phyloP scores from a whole-genome alignment of 2,113 vertebrate genomes.

The Gracilinanus agilis region DNA sequence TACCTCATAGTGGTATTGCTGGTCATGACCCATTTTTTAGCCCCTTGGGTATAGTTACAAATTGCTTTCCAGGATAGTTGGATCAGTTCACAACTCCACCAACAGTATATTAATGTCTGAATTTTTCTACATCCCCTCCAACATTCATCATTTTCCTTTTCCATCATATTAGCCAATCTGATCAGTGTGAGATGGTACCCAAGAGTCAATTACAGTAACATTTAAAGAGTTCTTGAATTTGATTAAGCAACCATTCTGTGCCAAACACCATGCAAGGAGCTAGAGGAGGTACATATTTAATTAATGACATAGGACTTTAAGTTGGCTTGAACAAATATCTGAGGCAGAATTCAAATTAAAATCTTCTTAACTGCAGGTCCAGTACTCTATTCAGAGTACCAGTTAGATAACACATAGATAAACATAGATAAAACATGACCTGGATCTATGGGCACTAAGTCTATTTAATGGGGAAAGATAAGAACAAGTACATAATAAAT shows the following conservation, averaged over 20 bases:
- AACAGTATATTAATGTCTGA: too few species aligned
- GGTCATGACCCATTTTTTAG: too few species aligned
- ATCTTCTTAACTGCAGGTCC: neutral
- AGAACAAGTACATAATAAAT: neutral
- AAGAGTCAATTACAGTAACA: neutral
- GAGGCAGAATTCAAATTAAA: neutral
- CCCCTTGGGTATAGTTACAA: too few species aligned
- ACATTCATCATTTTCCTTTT: too few species aligned
- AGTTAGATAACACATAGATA: neutral
- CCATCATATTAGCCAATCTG: too few species aligned
- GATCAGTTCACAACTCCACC: too few species aligned
- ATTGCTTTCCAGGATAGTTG: too few species aligned
- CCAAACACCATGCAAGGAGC: neutral
- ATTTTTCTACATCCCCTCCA: too few species aligned
- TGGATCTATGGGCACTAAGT: neutral
- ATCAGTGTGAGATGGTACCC: too few species aligned
- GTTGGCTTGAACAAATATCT: neutral
- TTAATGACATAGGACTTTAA: neutral
- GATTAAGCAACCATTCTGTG: neutral
- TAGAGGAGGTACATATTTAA: neutral
- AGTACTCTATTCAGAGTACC: neutral
- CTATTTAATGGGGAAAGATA: neutral
- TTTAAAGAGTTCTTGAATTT: neutral
- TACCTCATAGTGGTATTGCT: too few species aligned
- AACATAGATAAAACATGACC: neutral